Evolutionary conservation across 2,113 vertebrate species (phyloP).

Genomic region (Lepus timidus): DNA sequence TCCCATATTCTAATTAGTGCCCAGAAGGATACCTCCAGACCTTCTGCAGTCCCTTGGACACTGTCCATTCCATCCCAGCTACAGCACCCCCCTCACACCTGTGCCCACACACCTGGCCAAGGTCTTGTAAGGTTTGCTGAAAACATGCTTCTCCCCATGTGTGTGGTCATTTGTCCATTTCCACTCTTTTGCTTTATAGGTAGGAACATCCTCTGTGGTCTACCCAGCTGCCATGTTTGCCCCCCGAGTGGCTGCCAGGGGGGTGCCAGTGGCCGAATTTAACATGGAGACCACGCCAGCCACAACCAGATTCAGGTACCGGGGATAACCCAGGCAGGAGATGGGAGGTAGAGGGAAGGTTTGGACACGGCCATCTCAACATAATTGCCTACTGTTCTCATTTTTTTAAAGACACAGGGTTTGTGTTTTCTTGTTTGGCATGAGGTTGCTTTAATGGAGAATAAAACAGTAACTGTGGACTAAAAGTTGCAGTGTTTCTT

Average conservation of each 20-base stretch:
- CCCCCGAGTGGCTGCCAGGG: slow-evolving; percentile 94
- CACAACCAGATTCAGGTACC: slow-evolving; percentile 93
- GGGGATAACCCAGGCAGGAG: neutral
- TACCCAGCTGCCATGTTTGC: slow-evolving; percentile 98
- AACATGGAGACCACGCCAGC: slow-evolving; percentile 93
- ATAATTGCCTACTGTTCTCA: neutral
- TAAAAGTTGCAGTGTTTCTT: neutral
- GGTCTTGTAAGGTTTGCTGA: neutral
- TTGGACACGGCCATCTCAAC: neutral
- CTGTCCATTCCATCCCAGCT: too few species aligned
- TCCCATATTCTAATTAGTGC: neutral
- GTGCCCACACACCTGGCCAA: neutral
- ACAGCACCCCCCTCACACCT: neutral
- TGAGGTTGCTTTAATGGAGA: neutral
- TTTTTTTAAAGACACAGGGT: neutral
- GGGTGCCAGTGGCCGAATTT: slow-evolving; percentile 96
- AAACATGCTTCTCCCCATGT: neutral
- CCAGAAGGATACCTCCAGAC: neutral
- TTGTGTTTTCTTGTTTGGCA: neutral
- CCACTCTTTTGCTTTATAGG: slow-evolving; percentile 83
- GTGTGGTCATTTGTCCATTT: neutral
- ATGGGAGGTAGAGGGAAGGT: neutral
- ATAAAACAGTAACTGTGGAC: neutral
- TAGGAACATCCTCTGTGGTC: slow-evolving; percentile 97
- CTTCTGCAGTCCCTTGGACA: neutral